Conservation (phyloP, 2,888 invertebrate species). For the Nesidiocoris tenuis region DNA sequence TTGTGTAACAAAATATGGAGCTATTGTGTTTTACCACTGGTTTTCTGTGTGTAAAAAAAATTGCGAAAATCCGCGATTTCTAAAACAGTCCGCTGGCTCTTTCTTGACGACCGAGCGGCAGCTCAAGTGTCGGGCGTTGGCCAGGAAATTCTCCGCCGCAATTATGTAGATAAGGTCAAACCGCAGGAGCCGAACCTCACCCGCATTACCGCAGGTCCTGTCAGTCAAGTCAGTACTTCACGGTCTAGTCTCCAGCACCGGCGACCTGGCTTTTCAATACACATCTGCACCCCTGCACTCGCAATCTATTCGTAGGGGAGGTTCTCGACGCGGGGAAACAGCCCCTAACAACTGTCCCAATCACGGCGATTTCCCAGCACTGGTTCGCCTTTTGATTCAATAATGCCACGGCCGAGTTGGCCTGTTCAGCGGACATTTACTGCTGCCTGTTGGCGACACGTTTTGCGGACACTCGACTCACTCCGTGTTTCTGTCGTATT, state of each 20-base stretch:
- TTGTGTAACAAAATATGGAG: too few species aligned
- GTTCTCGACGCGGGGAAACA: not conserved
- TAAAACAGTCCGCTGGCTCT: too few species aligned
- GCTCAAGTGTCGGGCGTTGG: too few species aligned
- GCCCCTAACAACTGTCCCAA: not conserved
- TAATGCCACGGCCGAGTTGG: not conserved
- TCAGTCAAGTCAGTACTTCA: not conserved
- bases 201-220: not conserved
- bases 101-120: too few species aligned
- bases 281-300: not conserved
- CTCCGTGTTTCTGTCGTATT: not conserved
- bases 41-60: too few species aligned
- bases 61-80: too few species aligned
- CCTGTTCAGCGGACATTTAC: not conserved
- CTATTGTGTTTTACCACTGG: too few species aligned
- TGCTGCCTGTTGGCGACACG: not conserved
- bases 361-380: not conserved
- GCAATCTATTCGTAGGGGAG: not conserved
- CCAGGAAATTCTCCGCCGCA: too few species aligned
- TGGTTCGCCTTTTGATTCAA: not conserved
- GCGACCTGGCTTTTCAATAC: not conserved
- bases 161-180: constrained; percentile 33
- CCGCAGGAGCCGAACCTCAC: not conserved
- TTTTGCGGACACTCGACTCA: not conserved
- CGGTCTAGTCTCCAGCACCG: not conserved